Conservation (phyloP, 1,140 invertebrate species). For the Aricia agestis region DNA sequence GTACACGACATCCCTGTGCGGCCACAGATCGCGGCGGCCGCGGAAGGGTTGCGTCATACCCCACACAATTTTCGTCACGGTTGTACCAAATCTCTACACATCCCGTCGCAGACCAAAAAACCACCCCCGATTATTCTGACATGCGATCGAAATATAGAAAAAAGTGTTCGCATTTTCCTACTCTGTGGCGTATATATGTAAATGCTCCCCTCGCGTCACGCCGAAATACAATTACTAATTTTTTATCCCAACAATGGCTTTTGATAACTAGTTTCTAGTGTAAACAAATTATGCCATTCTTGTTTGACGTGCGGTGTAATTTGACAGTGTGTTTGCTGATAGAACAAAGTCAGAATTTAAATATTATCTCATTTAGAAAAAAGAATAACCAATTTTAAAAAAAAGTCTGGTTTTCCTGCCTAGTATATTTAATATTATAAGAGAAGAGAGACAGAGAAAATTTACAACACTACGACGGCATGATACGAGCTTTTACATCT, state of each 20-base stretch:
- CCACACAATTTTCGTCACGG: constrained; percentile 64
- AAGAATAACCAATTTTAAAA: neutral
- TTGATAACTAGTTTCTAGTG: constrained; percentile 63
- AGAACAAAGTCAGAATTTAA: constrained; percentile 18
- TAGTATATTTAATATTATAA: neutral
- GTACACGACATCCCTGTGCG: constrained; percentile 40
- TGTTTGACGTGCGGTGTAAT: constrained; percentile 25
- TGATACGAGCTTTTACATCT: too few species aligned
- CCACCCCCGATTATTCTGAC: constrained; percentile 3
- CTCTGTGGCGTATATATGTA: constrained; percentile 28
- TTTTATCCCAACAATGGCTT: constrained; percentile 61
- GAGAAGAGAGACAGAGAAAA: too few species aligned
- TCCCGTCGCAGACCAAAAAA: constrained; percentile 36
- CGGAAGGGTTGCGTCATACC: constrained; percentile 68
- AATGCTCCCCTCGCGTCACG: constrained; percentile 35
- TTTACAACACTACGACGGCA: too few species aligned
- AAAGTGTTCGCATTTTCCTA: constrained; percentile 13
- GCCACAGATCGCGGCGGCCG: constrained; percentile 48
- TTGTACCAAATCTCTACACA: constrained; percentile 44
- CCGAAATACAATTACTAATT: constrained; percentile 56
- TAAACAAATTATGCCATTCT: constrained; percentile 66
- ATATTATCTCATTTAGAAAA: constrained; percentile 11
- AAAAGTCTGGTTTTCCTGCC: too few species aligned
- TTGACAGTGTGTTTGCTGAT: constrained; percentile 23
- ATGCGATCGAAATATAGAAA: constrained; percentile 19